Evolutionary conservation across 2,113 vertebrate genomes (phyloP).

Genomic region (Rissa tridactyla): DNA sequence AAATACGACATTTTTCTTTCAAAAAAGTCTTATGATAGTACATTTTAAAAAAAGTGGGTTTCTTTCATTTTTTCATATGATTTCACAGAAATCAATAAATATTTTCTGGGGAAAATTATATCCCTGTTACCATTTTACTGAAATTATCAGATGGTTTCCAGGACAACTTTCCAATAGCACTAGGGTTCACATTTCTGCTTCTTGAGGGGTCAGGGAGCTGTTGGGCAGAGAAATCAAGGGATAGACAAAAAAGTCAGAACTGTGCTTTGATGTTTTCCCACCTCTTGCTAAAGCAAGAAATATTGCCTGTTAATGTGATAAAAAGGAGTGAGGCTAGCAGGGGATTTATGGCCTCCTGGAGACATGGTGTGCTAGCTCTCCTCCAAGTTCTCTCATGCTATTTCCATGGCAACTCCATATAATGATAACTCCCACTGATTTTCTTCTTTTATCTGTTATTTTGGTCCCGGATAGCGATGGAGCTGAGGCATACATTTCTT

Average conservation of each 20-base stretch:
- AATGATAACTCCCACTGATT: constrained; percentile 55
- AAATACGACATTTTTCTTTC: background rate
- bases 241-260: constrained; percentile 14
- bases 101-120: background rate
- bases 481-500: constrained; percentile 69
- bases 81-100: background rate
- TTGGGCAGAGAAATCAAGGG: constrained; percentile 12
- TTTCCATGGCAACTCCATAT: constrained; percentile 57
- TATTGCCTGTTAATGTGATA: constrained; percentile 26
- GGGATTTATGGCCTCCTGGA: constrained; percentile 46
- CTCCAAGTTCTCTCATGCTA: constrained; percentile 45
- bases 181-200: background rate
- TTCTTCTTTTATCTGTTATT: constrained; percentile 72
- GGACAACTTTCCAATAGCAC: background rate
- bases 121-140: background rate
- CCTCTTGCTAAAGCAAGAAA: constrained; percentile 26
- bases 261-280: constrained; percentile 47
- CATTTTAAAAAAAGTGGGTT: background rate
- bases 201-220: background rate
- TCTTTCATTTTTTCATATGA: background rate
- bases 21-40: background rate
- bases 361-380: constrained; percentile 20
- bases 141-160: constrained; percentile 12
- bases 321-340: constrained; percentile 40
- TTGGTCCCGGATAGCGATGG: constrained; percentile 71